These are phyloP conservation scores for Phylloscopus trochilus DNA, from an alignment of 2,113 vertebrate genomes.

Conservation along the genomic window DNA sequence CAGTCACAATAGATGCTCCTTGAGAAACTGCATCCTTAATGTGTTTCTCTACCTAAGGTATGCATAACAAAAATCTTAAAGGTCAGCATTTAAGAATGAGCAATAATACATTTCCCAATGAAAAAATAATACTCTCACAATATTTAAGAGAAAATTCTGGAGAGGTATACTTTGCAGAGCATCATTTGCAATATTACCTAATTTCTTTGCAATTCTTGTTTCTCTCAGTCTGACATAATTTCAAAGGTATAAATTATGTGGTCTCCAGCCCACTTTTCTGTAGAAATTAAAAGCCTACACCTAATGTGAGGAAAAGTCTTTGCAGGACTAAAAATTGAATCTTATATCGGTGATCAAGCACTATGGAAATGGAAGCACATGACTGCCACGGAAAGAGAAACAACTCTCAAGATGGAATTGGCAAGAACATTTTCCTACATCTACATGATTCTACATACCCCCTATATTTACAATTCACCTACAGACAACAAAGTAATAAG, in stretches of 20 bases:
- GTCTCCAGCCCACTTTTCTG: not conserved
- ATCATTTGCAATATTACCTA: not conserved
- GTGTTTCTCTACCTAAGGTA: slow-evolving; percentile 84
- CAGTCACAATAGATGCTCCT: slow-evolving; percentile 84
- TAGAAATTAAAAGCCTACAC: not conserved
- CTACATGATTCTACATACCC: not conserved
- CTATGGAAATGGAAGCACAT: not conserved
- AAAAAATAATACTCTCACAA: not conserved
- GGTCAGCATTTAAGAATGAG: not conserved
- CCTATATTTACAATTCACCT: not conserved
- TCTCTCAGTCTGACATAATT: not conserved
- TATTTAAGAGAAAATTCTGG: not conserved
- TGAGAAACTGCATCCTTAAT: slow-evolving; percentile 84
- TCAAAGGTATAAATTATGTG: not conserved
- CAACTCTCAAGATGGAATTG: not conserved
- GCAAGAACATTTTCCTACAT: not conserved
- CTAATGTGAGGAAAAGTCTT: not conserved
- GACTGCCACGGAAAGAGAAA: not conserved
- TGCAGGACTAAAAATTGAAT: not conserved
- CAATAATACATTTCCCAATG: not conserved
- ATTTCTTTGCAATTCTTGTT: not conserved
- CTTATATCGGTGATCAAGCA: fast-evolving
- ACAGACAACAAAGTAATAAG: not conserved
- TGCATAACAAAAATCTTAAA: not conserved
- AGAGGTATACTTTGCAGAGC: not conserved